Evolutionary conservation across 2,797 vertebrate genomes (phyloP), one percentile per base, ranked within the genome.

Genomic region (Luscinia megarhynchos): DNA sequence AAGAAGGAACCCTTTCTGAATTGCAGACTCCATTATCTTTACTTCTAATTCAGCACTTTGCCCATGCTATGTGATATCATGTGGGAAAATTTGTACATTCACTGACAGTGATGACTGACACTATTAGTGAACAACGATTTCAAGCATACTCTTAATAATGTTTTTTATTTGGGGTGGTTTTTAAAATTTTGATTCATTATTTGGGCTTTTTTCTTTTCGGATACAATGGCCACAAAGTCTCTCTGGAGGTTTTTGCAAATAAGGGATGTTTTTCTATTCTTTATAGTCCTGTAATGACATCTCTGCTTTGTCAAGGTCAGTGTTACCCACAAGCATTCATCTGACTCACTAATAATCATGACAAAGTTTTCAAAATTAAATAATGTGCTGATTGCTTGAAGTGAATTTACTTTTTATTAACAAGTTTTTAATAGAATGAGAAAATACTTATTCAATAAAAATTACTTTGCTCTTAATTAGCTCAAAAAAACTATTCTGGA

Each of bases 361-460:
- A 70, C 12, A 29, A 89, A 64, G 34, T 87, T 94, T 92, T 79
- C 40, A 87, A 84, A 87, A 63, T 57, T 3, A 84, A 90, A 61
- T n/a, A 67, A 55, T 53, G 2, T 48, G 30, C 43, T 90, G 55
- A 84, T 57, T 85, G n/a, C 50, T 74, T 74, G 30, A 80, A 74
- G 26, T 57, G 12, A 67, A 82, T 83, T 85, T 88, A 61, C 7
- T 79, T 76, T 88, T 89, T 58, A 18, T 45, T 76, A 86, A 12
- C 8, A 87, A 70, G 17, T 53, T 74, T 84, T 75, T 80, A 89
- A 68, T 46, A 75, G 16, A 93, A 89, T 18, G 14, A 83, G 29
- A 80, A 85, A 91, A 84, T 16, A n/a, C 4, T n/a, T 75, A 84
- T 58, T 64, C 1, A 8, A 73, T 92, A 74, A 9, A 73, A 80